These are phyloP conservation scores for Atractosteus spatula DNA, from an alignment of 2,113 vertebrate genomes.

Conservation along the genomic window DNA sequence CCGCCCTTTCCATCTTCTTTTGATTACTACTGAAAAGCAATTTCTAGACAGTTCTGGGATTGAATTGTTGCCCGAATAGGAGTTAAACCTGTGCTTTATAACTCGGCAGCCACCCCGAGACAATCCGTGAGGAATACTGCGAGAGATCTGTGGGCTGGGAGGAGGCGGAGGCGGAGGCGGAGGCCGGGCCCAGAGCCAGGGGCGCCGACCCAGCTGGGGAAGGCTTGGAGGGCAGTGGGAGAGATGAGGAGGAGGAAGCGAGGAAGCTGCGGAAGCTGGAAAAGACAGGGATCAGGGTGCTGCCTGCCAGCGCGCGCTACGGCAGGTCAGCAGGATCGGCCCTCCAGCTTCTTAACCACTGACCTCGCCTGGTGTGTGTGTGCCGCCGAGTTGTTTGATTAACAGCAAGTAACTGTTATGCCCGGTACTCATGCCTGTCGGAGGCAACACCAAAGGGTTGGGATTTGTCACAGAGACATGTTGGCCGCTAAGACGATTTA, in stretches of 20 bases:
- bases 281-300: conserved; percentile 70
- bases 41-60: too few species aligned
- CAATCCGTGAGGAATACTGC: conserved; percentile 68
- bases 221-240: conserved; percentile 8
- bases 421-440: too few species aligned
- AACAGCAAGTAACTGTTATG: too few species aligned
- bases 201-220: neutral
- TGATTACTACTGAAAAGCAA: too few species aligned
- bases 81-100: conserved; percentile 39
- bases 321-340: conserved; percentile 62
- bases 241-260: conserved; percentile 44
- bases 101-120: conserved; percentile 68
- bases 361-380: neutral
- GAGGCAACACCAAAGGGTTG: too few species aligned
- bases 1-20: too few species aligned
- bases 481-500: too few species aligned
- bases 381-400: neutral
- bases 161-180: neutral
- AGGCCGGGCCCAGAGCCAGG: conserved; percentile 27
- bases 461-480: too few species aligned
- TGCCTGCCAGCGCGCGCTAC: conserved; percentile 67
- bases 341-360: neutral
- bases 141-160: conserved; percentile 33
- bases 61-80: neutral
- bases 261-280: conserved; percentile 61